Evolutionary conservation across 2,113 vertebrate species (phyloP).

Genomic region (Takifugu bimaculatus): DNA sequence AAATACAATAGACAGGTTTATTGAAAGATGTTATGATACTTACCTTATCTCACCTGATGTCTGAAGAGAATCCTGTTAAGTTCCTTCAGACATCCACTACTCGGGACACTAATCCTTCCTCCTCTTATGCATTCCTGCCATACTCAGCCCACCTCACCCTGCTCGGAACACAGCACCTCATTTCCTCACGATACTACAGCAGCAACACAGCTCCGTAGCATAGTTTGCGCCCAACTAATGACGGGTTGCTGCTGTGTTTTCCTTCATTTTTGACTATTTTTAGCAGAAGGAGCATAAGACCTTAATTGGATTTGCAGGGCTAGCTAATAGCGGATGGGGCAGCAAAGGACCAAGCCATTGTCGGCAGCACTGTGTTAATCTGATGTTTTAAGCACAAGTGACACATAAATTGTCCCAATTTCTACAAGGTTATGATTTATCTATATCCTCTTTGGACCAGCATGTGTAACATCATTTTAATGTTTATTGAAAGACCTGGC

Average conservation of each 20-base stretch:
- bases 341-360: slow-evolving; percentile 59
- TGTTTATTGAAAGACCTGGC: no score
- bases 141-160: slow-evolving; percentile 45
- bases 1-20: not conserved
- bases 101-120: slow-evolving; percentile 59
- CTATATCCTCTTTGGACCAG: not conserved
- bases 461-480: not conserved
- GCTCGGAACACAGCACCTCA: slow-evolving; percentile 7
- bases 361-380: slow-evolving; percentile 57
- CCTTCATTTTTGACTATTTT: slow-evolving; percentile 69
- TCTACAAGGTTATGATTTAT: not conserved
- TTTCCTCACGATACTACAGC: slow-evolving; percentile 12
- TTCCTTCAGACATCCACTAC: slow-evolving; percentile 47
- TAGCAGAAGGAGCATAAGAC: slow-evolving; percentile 71
- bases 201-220: slow-evolving; percentile 42
- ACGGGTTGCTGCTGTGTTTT: slow-evolving; percentile 44
- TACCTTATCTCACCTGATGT: slow-evolving; percentile 69
- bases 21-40: not conserved
- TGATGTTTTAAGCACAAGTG: slow-evolving; percentile 45
- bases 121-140: slow-evolving; percentile 60
- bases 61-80: slow-evolving; percentile 37
- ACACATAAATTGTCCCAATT: slow-evolving; percentile 33
- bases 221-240: slow-evolving; percentile 43
- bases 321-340: slow-evolving; percentile 66
- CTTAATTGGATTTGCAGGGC: slow-evolving; percentile 82